Percentiles rank a stretch among this genome's conserved stretches.
Conservation (phyloP, 2,888 invertebrate genomes). For the Cryptosula pallasiana region DNA sequence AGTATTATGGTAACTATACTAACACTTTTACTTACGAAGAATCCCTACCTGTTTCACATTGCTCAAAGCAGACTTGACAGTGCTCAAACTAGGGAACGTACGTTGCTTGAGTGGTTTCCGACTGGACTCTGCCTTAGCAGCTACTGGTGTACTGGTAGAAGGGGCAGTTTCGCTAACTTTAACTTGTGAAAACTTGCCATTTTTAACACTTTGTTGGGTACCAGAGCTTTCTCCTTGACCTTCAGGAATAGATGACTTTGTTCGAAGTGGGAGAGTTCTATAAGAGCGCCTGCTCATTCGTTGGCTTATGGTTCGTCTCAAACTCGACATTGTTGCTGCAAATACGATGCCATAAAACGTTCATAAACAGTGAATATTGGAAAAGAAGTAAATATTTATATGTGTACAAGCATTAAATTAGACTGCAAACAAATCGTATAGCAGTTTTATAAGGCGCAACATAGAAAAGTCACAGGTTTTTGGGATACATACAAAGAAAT, state of each 20-base stretch:
- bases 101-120: not conserved
- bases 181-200: too few species aligned
- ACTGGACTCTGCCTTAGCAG: not conserved
- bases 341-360: too few species aligned
- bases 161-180: not conserved
- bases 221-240: not conserved
- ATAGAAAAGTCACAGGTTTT: too few species aligned
- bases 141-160: not conserved
- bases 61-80: slow-evolving; percentile 5
- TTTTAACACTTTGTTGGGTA: too few species aligned
- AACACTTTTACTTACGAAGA: not conserved
- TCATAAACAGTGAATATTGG: too few species aligned
- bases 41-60: not conserved
- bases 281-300: not conserved
- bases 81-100: not conserved
- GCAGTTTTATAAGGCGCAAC: too few species aligned
- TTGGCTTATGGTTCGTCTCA: not conserved
- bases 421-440: too few species aligned
- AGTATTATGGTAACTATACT: not conserved
- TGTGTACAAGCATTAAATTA: too few species aligned
- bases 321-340: not conserved
- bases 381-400: too few species aligned
- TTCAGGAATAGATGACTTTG: not conserved
- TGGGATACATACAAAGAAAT: too few species aligned
- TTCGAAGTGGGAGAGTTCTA: not conserved